phyloP scores from a whole-genome alignment of 2,113 vertebrate genomes.

The Catharus bicknelli region DNA sequence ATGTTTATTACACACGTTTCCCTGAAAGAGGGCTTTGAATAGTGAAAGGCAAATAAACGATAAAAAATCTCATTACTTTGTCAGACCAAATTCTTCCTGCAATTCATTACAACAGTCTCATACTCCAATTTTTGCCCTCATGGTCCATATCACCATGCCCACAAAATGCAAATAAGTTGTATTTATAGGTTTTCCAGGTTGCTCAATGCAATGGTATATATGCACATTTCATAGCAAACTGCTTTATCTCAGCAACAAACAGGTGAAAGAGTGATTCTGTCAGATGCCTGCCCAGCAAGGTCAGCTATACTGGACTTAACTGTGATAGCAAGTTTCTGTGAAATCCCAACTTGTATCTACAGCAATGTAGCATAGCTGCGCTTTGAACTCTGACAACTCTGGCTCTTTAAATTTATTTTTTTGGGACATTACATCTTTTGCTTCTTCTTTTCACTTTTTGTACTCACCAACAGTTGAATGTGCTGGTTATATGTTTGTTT shows the following conservation, averaged over 20 bases:
- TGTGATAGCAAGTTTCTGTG: not conserved
- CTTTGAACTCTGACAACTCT: not conserved
- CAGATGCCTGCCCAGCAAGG: not conserved
- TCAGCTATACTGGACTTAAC: not conserved
- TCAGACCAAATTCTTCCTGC: not conserved
- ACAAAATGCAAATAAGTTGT: not conserved
- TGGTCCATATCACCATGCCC: no score
- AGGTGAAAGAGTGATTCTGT: not conserved
- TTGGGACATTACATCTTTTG: not conserved
- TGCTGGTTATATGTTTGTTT: not conserved
- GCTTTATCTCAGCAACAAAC: not conserved
- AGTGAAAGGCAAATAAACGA: not conserved
- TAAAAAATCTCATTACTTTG: not conserved
- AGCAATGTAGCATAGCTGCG: not conserved
- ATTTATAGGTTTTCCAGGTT: not conserved
- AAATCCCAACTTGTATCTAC: not conserved
- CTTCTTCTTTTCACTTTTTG: not conserved
- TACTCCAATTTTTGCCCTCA: not conserved
- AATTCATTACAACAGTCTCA: not conserved
- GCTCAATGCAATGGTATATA: not conserved
- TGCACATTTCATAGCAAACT: not conserved
- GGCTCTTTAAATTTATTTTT: not conserved
- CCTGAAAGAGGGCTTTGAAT: not conserved
- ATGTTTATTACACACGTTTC: not conserved
- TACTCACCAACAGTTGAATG: not conserved